A percentile compares a stretch with the other conserved stretches of the same genome.
Evolutionary conservation across 2,797 vertebrate species (phyloP).

Genomic region (Podarcis siculus): DNA sequence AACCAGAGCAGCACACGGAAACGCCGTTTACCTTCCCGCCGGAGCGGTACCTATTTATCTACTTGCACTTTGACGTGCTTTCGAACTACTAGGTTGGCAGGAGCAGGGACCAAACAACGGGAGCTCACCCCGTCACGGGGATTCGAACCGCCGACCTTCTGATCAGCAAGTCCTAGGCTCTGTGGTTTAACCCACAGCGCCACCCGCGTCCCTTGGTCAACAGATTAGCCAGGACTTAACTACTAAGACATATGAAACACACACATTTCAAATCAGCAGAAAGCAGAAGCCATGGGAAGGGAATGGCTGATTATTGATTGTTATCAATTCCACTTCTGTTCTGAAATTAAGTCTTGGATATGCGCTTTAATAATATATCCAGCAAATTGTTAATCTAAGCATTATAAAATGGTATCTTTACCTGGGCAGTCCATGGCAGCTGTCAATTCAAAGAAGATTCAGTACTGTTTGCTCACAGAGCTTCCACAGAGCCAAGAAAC

Average conservation of each 20-base stretch:
- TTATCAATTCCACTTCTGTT: neutral
- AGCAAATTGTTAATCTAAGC: neutral
- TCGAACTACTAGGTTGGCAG: too few relatives aligned
- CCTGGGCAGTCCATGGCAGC: conserved; percentile 50
- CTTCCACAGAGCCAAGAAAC: neutral
- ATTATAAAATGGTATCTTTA: conserved; percentile 53
- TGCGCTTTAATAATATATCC: neutral
- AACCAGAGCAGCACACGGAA: too few relatives aligned
- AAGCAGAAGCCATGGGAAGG: neutral
- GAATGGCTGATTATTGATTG: neutral
- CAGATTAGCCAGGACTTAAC: neutral
- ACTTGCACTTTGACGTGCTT: too few relatives aligned
- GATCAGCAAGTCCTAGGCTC: too few relatives aligned
- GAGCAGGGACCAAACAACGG: too few relatives aligned
- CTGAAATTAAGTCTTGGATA: neutral
- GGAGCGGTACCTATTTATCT: too few relatives aligned
- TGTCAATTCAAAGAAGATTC: conserved; percentile 1
- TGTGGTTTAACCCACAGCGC: too few relatives aligned
- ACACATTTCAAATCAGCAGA: neutral
- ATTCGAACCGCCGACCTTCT: too few relatives aligned
- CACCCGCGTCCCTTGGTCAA: neutral
- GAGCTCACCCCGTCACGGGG: too few relatives aligned
- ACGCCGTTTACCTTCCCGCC: too few relatives aligned
- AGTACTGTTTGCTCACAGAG: conserved; percentile 31
- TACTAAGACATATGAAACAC: neutral